Evolutionary conservation across 1,140 invertebrate genomes (phyloP).

Genomic region (Eriosoma lanigerum): DNA sequence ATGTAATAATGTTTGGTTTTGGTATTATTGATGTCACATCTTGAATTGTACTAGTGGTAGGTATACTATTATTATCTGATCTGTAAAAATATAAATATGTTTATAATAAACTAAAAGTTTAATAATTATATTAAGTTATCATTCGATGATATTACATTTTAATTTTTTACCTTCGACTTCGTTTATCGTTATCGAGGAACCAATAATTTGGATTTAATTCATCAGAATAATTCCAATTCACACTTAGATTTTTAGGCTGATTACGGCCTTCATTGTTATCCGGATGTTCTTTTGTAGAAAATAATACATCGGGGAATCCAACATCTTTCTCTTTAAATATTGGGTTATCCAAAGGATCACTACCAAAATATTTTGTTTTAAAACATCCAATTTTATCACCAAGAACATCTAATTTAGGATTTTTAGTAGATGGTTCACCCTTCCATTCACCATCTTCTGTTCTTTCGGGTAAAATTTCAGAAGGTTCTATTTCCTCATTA

Average conservation of each 20-base stretch:
- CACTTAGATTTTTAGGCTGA: constrained; percentile 20
- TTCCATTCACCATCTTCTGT: constrained; percentile 57
- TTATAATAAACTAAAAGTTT: too few relatives aligned
- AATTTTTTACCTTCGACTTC: constrained; percentile 19
- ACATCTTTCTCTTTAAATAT: constrained; percentile 66
- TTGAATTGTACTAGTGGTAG: constrained; percentile 1
- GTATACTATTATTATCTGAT: constrained; percentile 31
- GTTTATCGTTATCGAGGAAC: background rate
- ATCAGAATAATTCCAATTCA: constrained; percentile 16
- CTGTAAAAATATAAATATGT: constrained; percentile 21
- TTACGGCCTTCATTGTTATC: constrained; percentile 5
- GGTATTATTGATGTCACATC: constrained; percentile 17
- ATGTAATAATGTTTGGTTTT: constrained; percentile 31
- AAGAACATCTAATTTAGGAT: constrained; percentile 61
- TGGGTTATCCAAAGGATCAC: constrained; percentile 73
- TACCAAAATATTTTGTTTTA: constrained; percentile 72
- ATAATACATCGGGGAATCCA: constrained; percentile 50
- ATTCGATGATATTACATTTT: background rate
- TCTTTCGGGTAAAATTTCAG: constrained; percentile 58
- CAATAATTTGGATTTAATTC: constrained; percentile 14
- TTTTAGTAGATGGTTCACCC: constrained; percentile 52
- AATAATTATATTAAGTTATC: background rate
- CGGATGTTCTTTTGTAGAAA: background rate
- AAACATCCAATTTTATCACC: constrained; percentile 75
- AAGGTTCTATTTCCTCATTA: constrained; percentile 58